These are phyloP conservation scores for Oncorhynchus tshawytscha DNA, from an alignment of 2,113 vertebrate species.

Conservation along the genomic window DNA sequence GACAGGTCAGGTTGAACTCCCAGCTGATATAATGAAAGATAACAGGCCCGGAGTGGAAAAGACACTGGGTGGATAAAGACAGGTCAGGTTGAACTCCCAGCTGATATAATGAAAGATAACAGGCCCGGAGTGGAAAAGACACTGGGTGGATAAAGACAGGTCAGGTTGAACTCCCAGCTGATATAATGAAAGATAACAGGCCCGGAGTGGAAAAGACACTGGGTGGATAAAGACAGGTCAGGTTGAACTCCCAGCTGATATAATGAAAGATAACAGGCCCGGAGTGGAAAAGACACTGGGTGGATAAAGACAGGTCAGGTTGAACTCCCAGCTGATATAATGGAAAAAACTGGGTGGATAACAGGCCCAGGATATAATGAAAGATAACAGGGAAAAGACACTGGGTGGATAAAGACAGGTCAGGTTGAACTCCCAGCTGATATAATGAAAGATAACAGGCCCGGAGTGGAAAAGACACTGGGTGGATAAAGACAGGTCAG, in stretches of 20 bases:
- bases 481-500: neutral
- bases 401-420: neutral
- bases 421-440: neutral
- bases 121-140: slow-evolving; percentile 25
- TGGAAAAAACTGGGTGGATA: neutral
- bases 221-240: neutral
- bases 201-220: slow-evolving; percentile 22
- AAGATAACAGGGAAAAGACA: slow-evolving; percentile 1
- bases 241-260: neutral
- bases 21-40: neutral
- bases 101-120: neutral
- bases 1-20: too few species aligned
- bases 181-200: neutral
- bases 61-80: neutral
- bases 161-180: neutral
- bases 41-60: slow-evolving; percentile 27
- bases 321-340: neutral
- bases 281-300: slow-evolving; percentile 15
- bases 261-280: neutral
- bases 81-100: neutral
- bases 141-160: neutral
- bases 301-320: neutral
- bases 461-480: slow-evolving; percentile 19
- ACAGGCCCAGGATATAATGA: neutral
- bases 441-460: neutral